phyloP scores from a whole-genome alignment of 2,797 vertebrate genomes.

The Bufotes viridis region DNA sequence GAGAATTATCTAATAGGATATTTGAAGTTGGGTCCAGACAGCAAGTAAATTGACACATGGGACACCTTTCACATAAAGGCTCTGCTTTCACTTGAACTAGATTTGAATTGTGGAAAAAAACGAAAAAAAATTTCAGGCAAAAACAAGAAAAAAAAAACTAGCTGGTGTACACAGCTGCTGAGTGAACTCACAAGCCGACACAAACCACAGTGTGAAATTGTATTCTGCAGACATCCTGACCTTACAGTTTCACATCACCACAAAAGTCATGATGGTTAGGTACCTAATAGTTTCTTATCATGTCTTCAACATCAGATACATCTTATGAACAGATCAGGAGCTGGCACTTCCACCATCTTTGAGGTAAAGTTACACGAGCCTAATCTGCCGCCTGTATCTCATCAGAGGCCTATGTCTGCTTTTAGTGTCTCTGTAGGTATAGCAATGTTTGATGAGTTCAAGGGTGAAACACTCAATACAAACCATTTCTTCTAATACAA shows the following conservation, averaged over 20 bases:
- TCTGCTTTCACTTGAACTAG: not conserved
- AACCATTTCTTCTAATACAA: not conserved
- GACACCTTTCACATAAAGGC: not conserved
- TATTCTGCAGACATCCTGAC: conserved; percentile 40
- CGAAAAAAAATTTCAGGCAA: conserved; percentile 3
- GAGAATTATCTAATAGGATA: not conserved
- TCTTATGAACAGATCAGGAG: not conserved
- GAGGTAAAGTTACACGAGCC: not conserved
- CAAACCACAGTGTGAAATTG: conserved; percentile 45
- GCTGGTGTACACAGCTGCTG: conserved; percentile 33
- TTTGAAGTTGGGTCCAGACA: not conserved
- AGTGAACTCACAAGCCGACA: conserved; percentile 40
- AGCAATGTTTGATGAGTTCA: not conserved
- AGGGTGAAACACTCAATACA: not conserved
- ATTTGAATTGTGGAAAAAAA: conserved; percentile 19
- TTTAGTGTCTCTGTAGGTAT: not conserved
- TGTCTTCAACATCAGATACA: conserved; percentile 14
- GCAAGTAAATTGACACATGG: not conserved
- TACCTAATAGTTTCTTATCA: conserved; percentile 29
- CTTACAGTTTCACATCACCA: conserved; percentile 36
- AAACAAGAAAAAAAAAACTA: not conserved
- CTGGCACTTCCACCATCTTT: not conserved
- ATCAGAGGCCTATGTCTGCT: not conserved
- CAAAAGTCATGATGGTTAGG: conserved; percentile 41
- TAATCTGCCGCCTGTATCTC: not conserved